phyloP scores from a whole-genome alignment of 2,113 vertebrate species.

The Ptychochromis oligacanthus region DNA sequence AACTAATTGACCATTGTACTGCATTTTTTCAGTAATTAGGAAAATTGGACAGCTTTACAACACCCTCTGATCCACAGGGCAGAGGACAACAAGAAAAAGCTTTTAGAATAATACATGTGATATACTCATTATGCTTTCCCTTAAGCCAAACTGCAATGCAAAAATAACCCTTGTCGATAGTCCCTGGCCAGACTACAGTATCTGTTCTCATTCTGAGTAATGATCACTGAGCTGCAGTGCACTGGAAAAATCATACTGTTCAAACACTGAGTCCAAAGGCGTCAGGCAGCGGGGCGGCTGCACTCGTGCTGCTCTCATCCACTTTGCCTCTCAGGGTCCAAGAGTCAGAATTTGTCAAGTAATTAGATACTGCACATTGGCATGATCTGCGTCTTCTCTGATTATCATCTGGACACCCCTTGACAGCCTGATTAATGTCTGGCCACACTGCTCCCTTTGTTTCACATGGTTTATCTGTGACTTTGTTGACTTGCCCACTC shows the following conservation, averaged over 20 bases:
- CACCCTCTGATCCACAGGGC: not conserved
- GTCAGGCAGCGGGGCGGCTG: conserved; percentile 8
- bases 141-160: conserved; percentile 36
- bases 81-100: conserved; percentile 33
- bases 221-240: conserved; percentile 55
- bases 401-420: conserved; percentile 46
- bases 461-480: conserved; percentile 4
- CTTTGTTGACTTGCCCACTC: conserved; percentile 43
- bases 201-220: conserved; percentile 55
- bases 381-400: conserved; percentile 28
- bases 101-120: conserved; percentile 41
- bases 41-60: conserved; percentile 2
- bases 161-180: conserved; percentile 58
- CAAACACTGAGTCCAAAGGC: conserved; percentile 50
- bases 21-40: not conserved
- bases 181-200: conserved; percentile 25
- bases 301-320: conserved; percentile 38
- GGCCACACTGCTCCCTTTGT: conserved; percentile 13
- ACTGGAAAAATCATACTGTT: conserved; percentile 40
- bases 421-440: conserved; percentile 43
- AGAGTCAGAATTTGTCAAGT: conserved; percentile 42
- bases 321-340: conserved; percentile 49
- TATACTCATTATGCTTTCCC: conserved; percentile 46
- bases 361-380: conserved; percentile 49
- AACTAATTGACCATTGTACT: not conserved